These are phyloP conservation scores for Agrochola lychnidis DNA, from an alignment of 2,888 invertebrate genomes.

Conservation along the genomic window DNA sequence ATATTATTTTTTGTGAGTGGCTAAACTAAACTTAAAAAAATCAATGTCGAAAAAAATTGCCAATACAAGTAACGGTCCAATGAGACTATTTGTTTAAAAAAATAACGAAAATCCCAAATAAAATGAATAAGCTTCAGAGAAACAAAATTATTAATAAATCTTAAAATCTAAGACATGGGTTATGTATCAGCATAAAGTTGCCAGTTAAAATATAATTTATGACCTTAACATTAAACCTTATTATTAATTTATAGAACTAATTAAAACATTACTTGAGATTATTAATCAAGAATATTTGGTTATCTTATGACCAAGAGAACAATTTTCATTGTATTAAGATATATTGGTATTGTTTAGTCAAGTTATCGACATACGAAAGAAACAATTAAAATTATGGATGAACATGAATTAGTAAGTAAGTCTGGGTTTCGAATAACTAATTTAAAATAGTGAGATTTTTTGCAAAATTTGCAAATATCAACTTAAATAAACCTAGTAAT, in stretches of 20 bases:
- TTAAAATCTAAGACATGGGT: slow-evolving; percentile 19
- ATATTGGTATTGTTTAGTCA: not conserved
- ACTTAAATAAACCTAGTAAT: not conserved
- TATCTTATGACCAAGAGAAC: slow-evolving; percentile 7
- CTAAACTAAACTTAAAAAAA: not conserved
- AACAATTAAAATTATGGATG: slow-evolving; percentile 11
- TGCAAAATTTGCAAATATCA: not conserved
- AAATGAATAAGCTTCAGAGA: not conserved
- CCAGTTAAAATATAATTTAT: slow-evolving; percentile 32
- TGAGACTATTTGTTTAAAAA: not conserved
- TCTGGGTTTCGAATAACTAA: not conserved
- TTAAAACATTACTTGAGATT: slow-evolving; percentile 30
- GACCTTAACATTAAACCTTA: slow-evolving; percentile 23
- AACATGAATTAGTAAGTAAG: not conserved
- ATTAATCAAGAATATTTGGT: slow-evolving; percentile 28
- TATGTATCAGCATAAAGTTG: slow-evolving; percentile 5
- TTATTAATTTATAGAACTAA: slow-evolving; percentile 29
- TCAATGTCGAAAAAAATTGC: no score
- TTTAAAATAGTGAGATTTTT: not conserved
- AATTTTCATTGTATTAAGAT: slow-evolving; percentile 24
- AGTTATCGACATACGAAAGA: not conserved
- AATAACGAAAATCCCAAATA: not conserved
- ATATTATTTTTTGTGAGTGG: slow-evolving; percentile 2
- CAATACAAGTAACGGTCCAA: not conserved
- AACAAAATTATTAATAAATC: slow-evolving; percentile 2